Evolutionary conservation across 2,113 vertebrate genomes (phyloP).

Genomic region (Leptobrachium leishanense): DNA sequence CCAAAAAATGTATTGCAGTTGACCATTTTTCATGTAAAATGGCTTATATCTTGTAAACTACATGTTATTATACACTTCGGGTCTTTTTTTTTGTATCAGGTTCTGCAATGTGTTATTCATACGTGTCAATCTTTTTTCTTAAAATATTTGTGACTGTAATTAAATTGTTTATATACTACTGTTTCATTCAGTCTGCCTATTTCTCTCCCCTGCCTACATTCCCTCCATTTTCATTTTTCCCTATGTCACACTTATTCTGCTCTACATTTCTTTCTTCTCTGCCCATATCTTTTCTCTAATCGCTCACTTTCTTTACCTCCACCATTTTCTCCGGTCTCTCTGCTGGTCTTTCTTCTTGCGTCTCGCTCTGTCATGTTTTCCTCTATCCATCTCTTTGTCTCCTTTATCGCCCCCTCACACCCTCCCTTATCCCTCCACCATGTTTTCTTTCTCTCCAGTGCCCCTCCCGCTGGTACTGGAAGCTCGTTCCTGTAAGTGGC

Average conservation of each 20-base stretch:
- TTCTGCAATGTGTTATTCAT: background rate
- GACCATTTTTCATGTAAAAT: too few relatives aligned
- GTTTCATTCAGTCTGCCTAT: conserved; percentile 4
- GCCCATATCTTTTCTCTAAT: too few relatives aligned
- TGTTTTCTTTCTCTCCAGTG: conserved; percentile 64
- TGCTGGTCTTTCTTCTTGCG: conserved; percentile 34
- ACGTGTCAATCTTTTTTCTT: background rate
- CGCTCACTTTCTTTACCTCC: too few relatives aligned
- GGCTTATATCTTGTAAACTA: too few relatives aligned
- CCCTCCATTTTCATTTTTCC: background rate
- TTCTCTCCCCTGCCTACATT: background rate
- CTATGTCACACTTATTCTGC: background rate
- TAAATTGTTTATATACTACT: background rate
- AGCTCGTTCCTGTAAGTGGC: conserved; percentile 76
- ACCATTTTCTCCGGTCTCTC: background rate
- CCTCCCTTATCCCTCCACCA: conserved; percentile 34
- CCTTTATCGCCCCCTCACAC: conserved; percentile 7
- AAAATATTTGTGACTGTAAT: background rate
- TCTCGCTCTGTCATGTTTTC: conserved; percentile 35
- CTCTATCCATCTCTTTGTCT: conserved; percentile 14
- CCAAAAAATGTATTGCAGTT: too few relatives aligned
- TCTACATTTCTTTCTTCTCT: background rate
- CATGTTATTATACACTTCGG: too few relatives aligned
- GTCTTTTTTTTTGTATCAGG: too few relatives aligned
- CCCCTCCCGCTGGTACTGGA: conserved; percentile 74